Conservation (phyloP, 2,113 vertebrate species). For the Felis catus region F.catus_Fca126_mat1.0 CM031423.1:86397001-86397500, state of each 20-base stretch:
- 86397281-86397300: neutral
- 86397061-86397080: conserved; percentile 14
- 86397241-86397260: conserved; percentile 18
- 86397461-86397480: neutral
- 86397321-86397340: neutral
- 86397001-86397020: neutral
- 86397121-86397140: conserved; percentile 16
- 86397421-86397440: neutral
- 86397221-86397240: neutral
- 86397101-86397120: conserved; percentile 20
- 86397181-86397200: neutral
- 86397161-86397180: neutral
- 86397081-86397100: neutral
- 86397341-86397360: neutral
- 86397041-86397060: neutral
- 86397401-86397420: conserved; percentile 1
- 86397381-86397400: neutral
- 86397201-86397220: conserved; percentile 15
- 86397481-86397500: neutral
- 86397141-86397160: conserved; percentile 23
- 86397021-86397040: neutral
- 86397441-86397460: neutral
- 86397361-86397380: neutral
- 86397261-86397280: conserved; percentile 34
- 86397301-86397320: neutral